Evolutionary conservation across 2,888 invertebrate species (phyloP).

Genomic region (Trichogramma dendrolimi): DNA sequence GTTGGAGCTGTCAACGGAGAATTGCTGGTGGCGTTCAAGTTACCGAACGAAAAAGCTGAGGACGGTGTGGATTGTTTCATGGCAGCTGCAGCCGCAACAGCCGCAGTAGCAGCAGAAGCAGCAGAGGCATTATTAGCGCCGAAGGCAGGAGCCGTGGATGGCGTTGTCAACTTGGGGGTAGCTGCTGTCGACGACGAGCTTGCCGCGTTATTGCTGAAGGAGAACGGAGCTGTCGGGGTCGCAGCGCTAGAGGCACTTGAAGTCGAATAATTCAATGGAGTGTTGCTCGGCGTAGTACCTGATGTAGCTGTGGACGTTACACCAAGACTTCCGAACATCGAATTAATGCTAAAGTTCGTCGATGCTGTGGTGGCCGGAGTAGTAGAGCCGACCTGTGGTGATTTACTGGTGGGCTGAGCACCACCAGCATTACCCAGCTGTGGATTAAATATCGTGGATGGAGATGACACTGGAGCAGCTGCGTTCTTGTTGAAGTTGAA

Average conservation of each 20-base stretch:
- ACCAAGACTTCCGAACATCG: background rate
- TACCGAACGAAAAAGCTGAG: background rate
- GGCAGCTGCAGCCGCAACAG: background rate
- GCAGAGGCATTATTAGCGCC: background rate
- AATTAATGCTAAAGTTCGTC: no score
- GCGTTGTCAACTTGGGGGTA: background rate
- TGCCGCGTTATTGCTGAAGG: no score
- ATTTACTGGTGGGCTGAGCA: no score
- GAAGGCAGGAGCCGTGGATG: background rate
- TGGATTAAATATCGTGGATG: no score
- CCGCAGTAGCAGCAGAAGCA: background rate
- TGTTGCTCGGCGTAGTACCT: conserved; percentile 1
- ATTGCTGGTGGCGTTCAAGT: background rate
- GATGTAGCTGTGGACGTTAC: background rate
- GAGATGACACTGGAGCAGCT: no score
- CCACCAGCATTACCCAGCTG: no score
- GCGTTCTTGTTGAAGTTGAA: background rate
- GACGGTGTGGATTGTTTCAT: background rate
- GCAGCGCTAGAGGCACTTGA: no score
- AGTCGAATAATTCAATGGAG: background rate
- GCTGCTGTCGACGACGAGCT: no score
- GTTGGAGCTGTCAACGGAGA: background rate
- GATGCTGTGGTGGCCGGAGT: no score
- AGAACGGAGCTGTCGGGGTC: no score
- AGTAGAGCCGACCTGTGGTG: no score